phyloP scores from a whole-genome alignment of 1,140 invertebrate genomes.

The Ericerus pela region DNA sequence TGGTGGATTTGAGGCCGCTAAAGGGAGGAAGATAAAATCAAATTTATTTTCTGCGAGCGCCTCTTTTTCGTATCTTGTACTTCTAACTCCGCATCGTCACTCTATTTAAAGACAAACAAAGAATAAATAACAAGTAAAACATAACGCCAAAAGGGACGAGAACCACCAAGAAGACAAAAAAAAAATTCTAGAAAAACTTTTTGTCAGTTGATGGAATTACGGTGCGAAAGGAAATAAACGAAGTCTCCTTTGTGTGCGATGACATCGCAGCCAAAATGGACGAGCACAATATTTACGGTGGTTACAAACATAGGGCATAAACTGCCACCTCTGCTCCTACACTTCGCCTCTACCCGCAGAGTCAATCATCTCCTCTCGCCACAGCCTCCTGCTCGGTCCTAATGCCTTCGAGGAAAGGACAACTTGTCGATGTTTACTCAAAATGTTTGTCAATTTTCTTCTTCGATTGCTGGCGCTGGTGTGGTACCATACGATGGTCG shows the following conservation, averaged over 20 bases:
- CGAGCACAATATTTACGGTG: no score
- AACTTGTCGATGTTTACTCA: constrained; percentile 11
- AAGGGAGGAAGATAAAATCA: neutral
- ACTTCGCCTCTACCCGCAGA: no score
- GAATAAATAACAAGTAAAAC: constrained; percentile 5
- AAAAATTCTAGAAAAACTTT: constrained; percentile 1
- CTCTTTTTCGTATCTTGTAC: neutral
- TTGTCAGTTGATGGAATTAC: constrained; percentile 4
- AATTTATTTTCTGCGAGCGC: no score
- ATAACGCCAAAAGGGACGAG: neutral
- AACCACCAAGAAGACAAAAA: neutral
- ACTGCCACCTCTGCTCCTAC: no score
- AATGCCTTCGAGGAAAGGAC: constrained; percentile 5
- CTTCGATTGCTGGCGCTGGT: neutral
- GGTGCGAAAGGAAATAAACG: neutral
- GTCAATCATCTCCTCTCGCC: no score
- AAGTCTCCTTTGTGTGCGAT: neutral
- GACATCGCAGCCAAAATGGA: no score
- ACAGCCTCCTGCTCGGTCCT: no score
- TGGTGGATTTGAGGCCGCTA: neutral
- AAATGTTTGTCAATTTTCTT: constrained; percentile 6
- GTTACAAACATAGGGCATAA: no score
- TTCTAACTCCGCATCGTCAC: neutral
- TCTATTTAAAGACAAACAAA: constrained; percentile 6
- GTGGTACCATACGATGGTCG: no score